Evolutionary conservation across 2,113 vertebrate genomes (phyloP).

Genomic region (Microcebus griseorufus): DNA sequence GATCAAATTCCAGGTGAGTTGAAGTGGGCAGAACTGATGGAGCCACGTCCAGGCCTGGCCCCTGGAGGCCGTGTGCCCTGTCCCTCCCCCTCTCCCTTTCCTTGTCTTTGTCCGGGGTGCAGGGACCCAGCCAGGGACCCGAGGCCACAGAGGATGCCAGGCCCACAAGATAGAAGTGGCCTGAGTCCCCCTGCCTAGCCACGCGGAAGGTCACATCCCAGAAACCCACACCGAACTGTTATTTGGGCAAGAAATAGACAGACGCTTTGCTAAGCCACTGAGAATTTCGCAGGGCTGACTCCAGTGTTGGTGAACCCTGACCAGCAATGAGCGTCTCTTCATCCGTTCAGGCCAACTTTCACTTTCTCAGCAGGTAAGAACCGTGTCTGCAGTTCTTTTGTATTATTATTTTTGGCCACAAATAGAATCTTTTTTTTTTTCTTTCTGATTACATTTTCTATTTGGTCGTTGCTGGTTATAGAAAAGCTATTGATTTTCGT

Average conservation of each 20-base stretch:
- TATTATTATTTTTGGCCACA: background rate
- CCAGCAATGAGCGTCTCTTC: accelerated
- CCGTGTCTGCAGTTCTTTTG: background rate
- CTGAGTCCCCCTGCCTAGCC: no score
- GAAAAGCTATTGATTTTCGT: background rate
- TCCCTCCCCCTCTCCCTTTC: accelerated
- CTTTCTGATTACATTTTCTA: background rate
- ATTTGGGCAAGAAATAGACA: accelerated
- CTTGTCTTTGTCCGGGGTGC: accelerated
- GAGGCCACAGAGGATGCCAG: background rate
- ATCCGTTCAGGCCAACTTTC: background rate
- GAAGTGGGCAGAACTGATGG: accelerated
- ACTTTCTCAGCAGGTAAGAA: background rate
- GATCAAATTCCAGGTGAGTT: background rate
- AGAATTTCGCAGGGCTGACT: accelerated
- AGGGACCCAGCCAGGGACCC: accelerated
- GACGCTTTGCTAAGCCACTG: accelerated
- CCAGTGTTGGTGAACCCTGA: accelerated
- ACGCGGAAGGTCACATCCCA: accelerated
- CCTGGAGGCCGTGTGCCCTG: accelerated
- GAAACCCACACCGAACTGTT: accelerated
- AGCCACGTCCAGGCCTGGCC: no score
- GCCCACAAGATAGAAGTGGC: accelerated
- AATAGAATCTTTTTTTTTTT: background rate
- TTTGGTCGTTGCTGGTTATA: background rate